Evolutionary conservation across 2,113 vertebrate species (phyloP), one percentile per base, ranked within the genome.

Genomic region (Poeciliopsis occidentalis): DNA sequence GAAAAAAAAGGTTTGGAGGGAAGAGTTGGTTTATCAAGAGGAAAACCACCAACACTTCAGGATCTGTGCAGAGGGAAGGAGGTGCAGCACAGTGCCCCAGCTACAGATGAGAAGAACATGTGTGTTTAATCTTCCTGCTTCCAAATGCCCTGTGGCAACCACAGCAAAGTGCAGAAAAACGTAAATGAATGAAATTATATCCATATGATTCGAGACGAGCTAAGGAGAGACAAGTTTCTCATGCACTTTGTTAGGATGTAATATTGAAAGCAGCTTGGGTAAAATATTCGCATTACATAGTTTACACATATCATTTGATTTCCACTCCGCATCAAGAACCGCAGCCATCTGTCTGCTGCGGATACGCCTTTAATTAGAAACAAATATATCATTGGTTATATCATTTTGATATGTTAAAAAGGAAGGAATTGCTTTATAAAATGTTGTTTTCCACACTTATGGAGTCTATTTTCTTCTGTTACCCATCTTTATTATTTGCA

Each of bases 171-270:
- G 94, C 89, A 87, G 88, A 94, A 94, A 85, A 93, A 91, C 80
- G 80, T 94, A 95, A 95, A 96, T 94, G 95, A 94, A 94, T 95
- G 90, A 95, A 95, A 95, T 94, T 89, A 94, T 94, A 95, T 95
- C 94, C 95, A 95, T 94, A 95, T 92, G 96, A 96, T 95, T 95
- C 93, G 85, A 95, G 94, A 95, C 92, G 91, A 57, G 95, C 94
- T 93, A 94, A 95, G 89, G 93, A 94, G 92, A 95, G 94, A 92
- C 93, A 93, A 86, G 85, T 95, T 95, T 94, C 92, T 92, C 92
- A 94, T 95, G 95, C 92, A 69, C 93, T 94, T 93, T 86, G 90
- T 95, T 93, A 93, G 93, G 93, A 93, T 81, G 93, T 92, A 75
- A 92, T 94, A 95, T 94, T 91, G 95, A 95, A 96, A 85, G 85